These are phyloP conservation scores for Epinephelus fuscoguttatus DNA, from an alignment of 2,113 vertebrate genomes.

Conservation along the genomic window DNA sequence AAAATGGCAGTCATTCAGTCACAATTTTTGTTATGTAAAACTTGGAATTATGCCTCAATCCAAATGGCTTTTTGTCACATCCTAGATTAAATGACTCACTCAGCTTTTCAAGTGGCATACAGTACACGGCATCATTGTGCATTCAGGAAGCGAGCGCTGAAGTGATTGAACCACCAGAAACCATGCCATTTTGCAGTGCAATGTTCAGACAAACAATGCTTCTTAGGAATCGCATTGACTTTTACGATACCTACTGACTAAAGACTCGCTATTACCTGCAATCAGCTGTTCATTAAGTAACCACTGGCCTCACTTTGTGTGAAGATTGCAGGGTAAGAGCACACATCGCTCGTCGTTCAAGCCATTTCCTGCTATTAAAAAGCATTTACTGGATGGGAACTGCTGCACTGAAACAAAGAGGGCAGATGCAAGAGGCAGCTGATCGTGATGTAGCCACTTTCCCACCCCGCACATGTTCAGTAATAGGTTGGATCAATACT, in stretches of 20 bases:
- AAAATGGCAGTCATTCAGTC: slow-evolving; percentile 19
- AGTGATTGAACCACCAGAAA: slow-evolving; percentile 29
- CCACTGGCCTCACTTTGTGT: slow-evolving; percentile 5
- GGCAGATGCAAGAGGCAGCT: slow-evolving; percentile 9
- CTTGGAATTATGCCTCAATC: slow-evolving; percentile 46
- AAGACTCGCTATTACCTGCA: slow-evolving; percentile 47
- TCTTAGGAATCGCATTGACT: background rate
- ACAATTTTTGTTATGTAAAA: slow-evolving; percentile 22
- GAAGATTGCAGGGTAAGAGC: slow-evolving; percentile 33
- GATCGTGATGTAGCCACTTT: slow-evolving; percentile 19
- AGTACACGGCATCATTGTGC: slow-evolving; percentile 11
- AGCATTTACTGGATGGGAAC: slow-evolving; percentile 46
- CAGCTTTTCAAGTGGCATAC: slow-evolving; percentile 45
- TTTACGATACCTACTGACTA: background rate
- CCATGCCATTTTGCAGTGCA: background rate
- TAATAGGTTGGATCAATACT: slow-evolving; percentile 62
- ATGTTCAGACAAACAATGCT: slow-evolving; percentile 19
- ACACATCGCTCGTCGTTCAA: slow-evolving; percentile 32
- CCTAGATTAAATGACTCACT: slow-evolving; percentile 50
- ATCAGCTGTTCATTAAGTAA: slow-evolving; percentile 47
- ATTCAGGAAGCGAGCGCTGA: slow-evolving; percentile 1
- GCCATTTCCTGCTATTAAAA: slow-evolving; percentile 64
- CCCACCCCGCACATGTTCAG: slow-evolving; percentile 37
- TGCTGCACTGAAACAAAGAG: slow-evolving; percentile 18
- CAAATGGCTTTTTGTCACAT: slow-evolving; percentile 43